Evolutionary conservation across 2,113 vertebrate genomes (phyloP), one percentile per base, ranked within the genome.

Genomic region (Oreochromis niloticus): DNA sequence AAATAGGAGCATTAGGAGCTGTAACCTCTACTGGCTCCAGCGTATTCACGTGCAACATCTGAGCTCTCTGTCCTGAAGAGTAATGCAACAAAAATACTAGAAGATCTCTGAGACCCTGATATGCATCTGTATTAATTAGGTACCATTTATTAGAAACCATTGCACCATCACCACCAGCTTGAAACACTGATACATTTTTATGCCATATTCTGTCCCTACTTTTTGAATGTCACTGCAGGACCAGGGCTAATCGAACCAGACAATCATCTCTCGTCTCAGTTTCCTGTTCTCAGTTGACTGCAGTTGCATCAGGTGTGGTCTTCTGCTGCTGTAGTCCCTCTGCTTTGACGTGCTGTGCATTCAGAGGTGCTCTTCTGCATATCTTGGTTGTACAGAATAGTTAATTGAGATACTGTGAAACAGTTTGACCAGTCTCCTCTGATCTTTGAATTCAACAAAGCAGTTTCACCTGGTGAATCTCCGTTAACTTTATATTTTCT

Each of bases 21-120:
- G 41, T 46, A 17, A 73, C 22, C 22, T 3, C 12, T 41, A 71
- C n/a, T 43, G n/a, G 66, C 39, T 71, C 41, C 1, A 46, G n/a
- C n/a, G 13, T 24, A 43, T 43, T 43, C 39, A 71, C 14, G 39
- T 9, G 7, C 39, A 43, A 71, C 66, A 71, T 71, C 66, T 43
- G 66, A 71, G 66, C 66, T 43, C 66, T 43, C 66, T 43, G n/a
- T 71, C 66, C 36, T 43, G 66, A 71, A 71, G 36, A 71, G 66
- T 14, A 71, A 71, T 24, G 39, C 66, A 71, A 43, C n/a, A 24
- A 43, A 43, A 43, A 43, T 16, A 43, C n/a, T 0, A 16, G 36
- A 24, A 71, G 36, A 71, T 43, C n/a, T 41, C n/a, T 7, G 59
- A 63, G 30, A 63, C 59, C 27, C 27, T 59, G 27, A 59, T 59